Base-by-base conservation (phyloP, 2,888 invertebrate species). In the Aphrophora alni region DNA sequence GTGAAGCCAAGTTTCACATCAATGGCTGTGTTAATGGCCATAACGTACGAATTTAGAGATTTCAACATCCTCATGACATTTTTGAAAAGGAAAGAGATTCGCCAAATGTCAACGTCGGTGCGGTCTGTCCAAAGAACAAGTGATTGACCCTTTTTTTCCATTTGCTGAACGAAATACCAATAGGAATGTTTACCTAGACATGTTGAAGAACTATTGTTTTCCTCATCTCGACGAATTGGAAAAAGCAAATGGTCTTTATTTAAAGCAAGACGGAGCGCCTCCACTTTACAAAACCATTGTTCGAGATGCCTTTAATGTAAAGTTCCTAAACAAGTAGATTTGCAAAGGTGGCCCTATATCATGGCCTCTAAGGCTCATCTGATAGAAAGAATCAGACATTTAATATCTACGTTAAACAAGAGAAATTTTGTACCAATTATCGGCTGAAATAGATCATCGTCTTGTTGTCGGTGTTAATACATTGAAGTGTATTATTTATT, bases 91-190 rank as follows among this genome's bases (percentile, higher is more conserved):
- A 80, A 75, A 38, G 80, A 59, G 59, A 80, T 69, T 80, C 21
- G 25, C 70, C 75, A 44, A 80, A 80, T 38, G 70, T 80, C 10
- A 80, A 75, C 33, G 80, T 80, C 75, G 38, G 72, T 80, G 76
- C 38, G 70, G 71, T 28, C 68, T 71, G 76, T 70, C 74, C 33
- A 76, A 71, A 76, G 69, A 80, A 72, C 10, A 70, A 69, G 80
- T 74, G 44, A 79, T 79, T 71, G 79, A 59, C 24, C 33, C 33
- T 33, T 70, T 75, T 25, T 80, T 80, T 24, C n/a, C n/a, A n/a
- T 79, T 79, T 12, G 68, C 68, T 33, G 69, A 75, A 79, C n/a
- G 74, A 75, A 79, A 21, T 25, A 75, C 33, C 27, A 79, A 33
- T 79, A 21, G 59, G 68, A 72, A 71, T 78, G 74, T 79, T 74